Base-by-base conservation (phyloP, 30 jellyfish, hydroid and myxozoan species). In the Aurelia coerulea region DNA sequence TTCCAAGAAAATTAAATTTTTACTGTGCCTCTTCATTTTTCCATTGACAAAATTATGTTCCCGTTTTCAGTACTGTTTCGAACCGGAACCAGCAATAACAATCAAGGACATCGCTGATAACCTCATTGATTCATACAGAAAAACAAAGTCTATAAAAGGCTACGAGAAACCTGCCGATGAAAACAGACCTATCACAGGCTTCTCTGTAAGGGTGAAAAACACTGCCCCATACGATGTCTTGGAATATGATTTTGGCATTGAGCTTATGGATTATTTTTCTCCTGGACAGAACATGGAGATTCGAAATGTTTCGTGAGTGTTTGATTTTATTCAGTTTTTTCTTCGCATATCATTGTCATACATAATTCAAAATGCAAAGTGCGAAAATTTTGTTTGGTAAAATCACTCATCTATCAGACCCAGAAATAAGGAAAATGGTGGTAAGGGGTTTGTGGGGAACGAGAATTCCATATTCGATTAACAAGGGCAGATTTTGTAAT, bases 211-310 rank as follows among this genome's bases (percentile, higher is more conserved):
- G n/a, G 96, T 94, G 12, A 69, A 76, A 23, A 83, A 88, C 34
- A 87, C 86, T 32, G 90, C 88, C 9, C 85, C 87, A 17, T 73
- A 78, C 65, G 73, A 88, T 33, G 64, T 79, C 71, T 62, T 78
- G 68, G 98, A 92, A 52, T 94, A 88, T 85, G 98, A 94, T 53
- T 94, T 94, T 85, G 98, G 98, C 1, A 56, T 94, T 34, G 86
- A 84, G 11, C 59, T 35, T 32, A 62, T 80, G 33, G 60, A 70
- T 13, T 84, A 83, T 69, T 94, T 88, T 89, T 63, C 72, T 60
- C 94, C 97, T 7, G 96, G 96, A 10, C 94, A 89, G 41, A 80
- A 79, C 32, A 83, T 94, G 33, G 84, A 88, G 17, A 66, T 92
- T 37, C 88, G 86, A 46, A 91, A 92, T 53, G 98, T 92, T 7